A percentile compares a stretch with the other conserved stretches of the same genome.
Evolutionary conservation across 1,140 invertebrate species (phyloP).

Genomic region (Drosophila aff.): DNA sequence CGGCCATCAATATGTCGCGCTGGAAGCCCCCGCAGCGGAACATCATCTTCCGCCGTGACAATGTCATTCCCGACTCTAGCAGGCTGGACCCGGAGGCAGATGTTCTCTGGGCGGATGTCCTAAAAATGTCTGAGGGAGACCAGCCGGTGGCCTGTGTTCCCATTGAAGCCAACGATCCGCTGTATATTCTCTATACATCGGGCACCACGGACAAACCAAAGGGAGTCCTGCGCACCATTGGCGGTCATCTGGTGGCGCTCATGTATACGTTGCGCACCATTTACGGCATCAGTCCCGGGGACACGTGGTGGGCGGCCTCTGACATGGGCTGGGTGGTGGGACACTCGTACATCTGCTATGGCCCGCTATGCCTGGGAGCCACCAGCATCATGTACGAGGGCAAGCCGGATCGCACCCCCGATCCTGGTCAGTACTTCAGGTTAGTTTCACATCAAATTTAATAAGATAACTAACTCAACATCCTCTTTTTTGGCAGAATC

Average conservation of each 20-base stretch:
- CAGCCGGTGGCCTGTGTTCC: slow-evolving; percentile 92
- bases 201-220: slow-evolving; percentile 95
- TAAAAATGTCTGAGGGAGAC: slow-evolving; percentile 85
- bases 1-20: slow-evolving; percentile 90
- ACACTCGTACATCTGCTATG: slow-evolving; percentile 97
- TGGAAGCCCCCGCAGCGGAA: slow-evolving; percentile 89
- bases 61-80: slow-evolving; percentile 87
- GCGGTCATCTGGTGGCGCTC: slow-evolving; percentile 93
- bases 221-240: slow-evolving; percentile 93
- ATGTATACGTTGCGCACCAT: slow-evolving; percentile 94
- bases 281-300: slow-evolving; percentile 92
- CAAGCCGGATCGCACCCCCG: slow-evolving; percentile 96
- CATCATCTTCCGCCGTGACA: slow-evolving; percentile 92
- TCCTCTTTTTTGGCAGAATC: slow-evolving; percentile 87
- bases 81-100: slow-evolving; percentile 88
- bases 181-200: slow-evolving; percentile 97
- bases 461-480: not conserved
- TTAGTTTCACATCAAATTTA: slow-evolving; percentile 10
- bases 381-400: slow-evolving; percentile 97
- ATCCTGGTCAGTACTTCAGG: slow-evolving; percentile 92
- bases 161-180: slow-evolving; percentile 94
- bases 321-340: slow-evolving; percentile 97
- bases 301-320: slow-evolving; percentile 96
- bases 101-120: slow-evolving; percentile 91
- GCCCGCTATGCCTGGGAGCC: slow-evolving; percentile 91